A percentile compares a stretch with the other conserved stretches of the same genome.
phyloP scores from a whole-genome alignment of 2,113 vertebrate genomes.

The Brachypodius melanocephalos region DNA sequence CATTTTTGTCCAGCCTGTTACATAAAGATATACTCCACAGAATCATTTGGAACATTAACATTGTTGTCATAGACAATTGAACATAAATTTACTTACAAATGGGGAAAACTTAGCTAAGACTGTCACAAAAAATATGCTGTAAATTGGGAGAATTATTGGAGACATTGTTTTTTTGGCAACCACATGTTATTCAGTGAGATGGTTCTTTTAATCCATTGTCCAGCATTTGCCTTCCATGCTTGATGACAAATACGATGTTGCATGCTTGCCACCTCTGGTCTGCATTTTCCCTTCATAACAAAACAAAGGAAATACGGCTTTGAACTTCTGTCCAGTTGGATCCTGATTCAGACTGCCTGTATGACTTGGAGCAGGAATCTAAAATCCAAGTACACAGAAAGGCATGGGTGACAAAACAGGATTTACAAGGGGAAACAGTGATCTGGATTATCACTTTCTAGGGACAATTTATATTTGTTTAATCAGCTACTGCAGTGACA shows the following conservation, averaged over 20 bases:
- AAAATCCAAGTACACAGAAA: background rate
- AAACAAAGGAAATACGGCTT: background rate
- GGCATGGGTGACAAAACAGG: background rate
- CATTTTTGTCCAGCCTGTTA: background rate
- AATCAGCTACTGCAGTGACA: background rate
- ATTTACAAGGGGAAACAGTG: background rate
- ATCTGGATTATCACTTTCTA: slow-evolving; percentile 7
- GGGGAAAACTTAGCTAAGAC: background rate
- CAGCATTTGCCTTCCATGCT: background rate
- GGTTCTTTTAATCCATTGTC: background rate
- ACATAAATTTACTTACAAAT: background rate
- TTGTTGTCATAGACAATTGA: background rate
- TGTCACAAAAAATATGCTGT: background rate
- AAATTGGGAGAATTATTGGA: background rate
- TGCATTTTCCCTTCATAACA: background rate
- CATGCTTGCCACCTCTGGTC: background rate
- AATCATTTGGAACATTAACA: background rate
- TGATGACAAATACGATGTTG: background rate
- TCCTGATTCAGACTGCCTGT: background rate
- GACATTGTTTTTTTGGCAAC: background rate
- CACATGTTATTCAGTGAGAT: background rate
- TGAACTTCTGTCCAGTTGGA: background rate
- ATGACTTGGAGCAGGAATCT: background rate
- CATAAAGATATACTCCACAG: background rate
- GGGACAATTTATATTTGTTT: background rate